Evolutionary conservation across 2,797 vertebrate species (phyloP), one percentile per base, ranked within the genome.

Genomic region (Enteromius radiatus): DNA sequence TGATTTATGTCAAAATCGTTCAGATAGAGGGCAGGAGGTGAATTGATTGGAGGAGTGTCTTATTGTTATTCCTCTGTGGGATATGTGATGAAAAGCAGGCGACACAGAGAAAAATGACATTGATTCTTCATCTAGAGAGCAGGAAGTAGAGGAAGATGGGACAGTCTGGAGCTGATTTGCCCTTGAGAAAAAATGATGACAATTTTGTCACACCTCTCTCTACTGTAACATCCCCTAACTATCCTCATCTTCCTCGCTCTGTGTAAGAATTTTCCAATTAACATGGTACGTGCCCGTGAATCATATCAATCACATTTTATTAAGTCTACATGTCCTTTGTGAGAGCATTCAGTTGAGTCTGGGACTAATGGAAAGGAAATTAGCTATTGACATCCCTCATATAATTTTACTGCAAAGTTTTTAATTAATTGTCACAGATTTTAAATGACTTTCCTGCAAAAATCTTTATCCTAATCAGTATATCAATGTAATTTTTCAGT

Each of bases 21-120:
- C 54, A 86, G 49, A 91, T 87, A 81, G 89, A 92, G 90, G 87
- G 89, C 87, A 90, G 85, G 36, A 89, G 89, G 90, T 89, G 89
- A 93, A 92, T 90, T 92, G 92, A 93, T 92, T 87, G 36, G 49
- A 87, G 76, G 88, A 78, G 87, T 87, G 87, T 90, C 87, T 83
- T 84, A 89, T 90, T 90, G 87, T 83, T 84, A 89, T 90, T 91
- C 87, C 84, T 76, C 84, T 81, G 21, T 69, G 21, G 84, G 81
- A 79, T 78, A 49, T 88, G 85, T 87, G 85, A 90, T 91, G 84
- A 86, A 84, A 91, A 89, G 54, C 47, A 65, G 70, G 19, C 26
- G 45, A 79, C 36, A 73, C 59, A 63, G 43, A 59, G 71, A 52
- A 75, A 80, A 90, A 88, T 84, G 82, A 87, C 88, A 89, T 89